These are phyloP conservation scores for Dryobota labecula DNA, from an alignment of 2,888 invertebrate species.

Conservation along the genomic window DNA sequence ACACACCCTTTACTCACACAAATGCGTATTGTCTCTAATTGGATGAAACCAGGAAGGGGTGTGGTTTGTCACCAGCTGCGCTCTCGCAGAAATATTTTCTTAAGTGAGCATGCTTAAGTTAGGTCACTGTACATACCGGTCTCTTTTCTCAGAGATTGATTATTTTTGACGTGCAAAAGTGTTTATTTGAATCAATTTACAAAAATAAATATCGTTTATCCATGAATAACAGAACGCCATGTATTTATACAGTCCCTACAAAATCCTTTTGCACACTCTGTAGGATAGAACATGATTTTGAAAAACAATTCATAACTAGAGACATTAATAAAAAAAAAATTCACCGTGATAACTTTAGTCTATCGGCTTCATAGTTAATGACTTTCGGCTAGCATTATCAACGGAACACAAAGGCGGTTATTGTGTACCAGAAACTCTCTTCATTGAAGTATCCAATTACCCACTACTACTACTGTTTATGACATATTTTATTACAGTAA, in stretches of 20 bases:
- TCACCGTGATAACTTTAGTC: slow-evolving; percentile 31
- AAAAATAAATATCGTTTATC: too few species aligned
- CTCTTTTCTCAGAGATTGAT: not conserved
- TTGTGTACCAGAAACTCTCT: slow-evolving; percentile 42
- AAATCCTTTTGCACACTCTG: not conserved
- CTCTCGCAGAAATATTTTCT: too few species aligned
- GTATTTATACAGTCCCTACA: too few species aligned
- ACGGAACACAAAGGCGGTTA: slow-evolving; percentile 47
- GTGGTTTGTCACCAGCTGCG: too few species aligned
- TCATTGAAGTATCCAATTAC: slow-evolving; percentile 60
- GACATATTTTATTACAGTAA: slow-evolving; percentile 58
- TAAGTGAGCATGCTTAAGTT: too few species aligned
- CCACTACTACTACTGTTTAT: slow-evolving; percentile 43
- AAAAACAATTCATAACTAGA: not conserved
- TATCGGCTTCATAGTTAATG: slow-evolving; percentile 42
- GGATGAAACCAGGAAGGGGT: too few species aligned
- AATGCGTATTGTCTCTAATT: too few species aligned
- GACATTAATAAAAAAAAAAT: slow-evolving; percentile 38
- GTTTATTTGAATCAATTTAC: not conserved
- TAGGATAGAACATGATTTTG: not conserved
- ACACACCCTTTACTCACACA: too few species aligned
- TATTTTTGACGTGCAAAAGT: not conserved
- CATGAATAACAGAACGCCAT: not conserved
- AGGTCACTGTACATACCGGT: too few species aligned
- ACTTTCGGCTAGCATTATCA: slow-evolving; percentile 48